Conservation (phyloP, 1,140 invertebrate genomes). For the Ridgeia piscesae region DNA sequence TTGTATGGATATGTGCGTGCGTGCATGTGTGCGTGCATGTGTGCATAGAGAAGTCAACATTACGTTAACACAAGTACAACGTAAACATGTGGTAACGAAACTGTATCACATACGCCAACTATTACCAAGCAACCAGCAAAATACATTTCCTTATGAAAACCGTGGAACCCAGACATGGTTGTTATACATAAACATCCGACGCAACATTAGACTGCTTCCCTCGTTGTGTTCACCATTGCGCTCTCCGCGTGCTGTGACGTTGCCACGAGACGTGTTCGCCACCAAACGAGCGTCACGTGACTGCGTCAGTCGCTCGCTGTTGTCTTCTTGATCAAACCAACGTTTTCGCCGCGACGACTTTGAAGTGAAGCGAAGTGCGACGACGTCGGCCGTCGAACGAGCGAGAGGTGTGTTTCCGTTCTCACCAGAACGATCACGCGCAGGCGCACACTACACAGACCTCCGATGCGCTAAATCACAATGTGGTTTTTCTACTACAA, state of each 20-base stretch:
- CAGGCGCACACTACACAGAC: neutral
- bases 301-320: neutral
- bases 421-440: neutral
- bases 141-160: neutral
- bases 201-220: neutral
- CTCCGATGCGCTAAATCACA: neutral
- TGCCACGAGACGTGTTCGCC: neutral
- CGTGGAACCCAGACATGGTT: neutral
- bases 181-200: neutral
- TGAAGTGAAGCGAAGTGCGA: neutral
- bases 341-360: neutral
- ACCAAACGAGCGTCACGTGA: neutral
- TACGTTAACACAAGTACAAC: too few species aligned
- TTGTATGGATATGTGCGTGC: too few species aligned
- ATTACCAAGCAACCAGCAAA: neutral
- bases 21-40: too few species aligned
- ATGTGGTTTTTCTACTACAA: neutral
- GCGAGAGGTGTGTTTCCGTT: neutral
- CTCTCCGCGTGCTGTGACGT: neutral
- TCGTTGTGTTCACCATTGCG: neutral
- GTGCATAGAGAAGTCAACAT: too few species aligned
- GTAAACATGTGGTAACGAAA: neutral
- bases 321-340: neutral
- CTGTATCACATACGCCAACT: neutral
- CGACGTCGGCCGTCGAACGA: neutral